Evolutionary conservation across 1,140 invertebrate genomes (phyloP).

Genomic region (Plutomurus gul): DNA sequence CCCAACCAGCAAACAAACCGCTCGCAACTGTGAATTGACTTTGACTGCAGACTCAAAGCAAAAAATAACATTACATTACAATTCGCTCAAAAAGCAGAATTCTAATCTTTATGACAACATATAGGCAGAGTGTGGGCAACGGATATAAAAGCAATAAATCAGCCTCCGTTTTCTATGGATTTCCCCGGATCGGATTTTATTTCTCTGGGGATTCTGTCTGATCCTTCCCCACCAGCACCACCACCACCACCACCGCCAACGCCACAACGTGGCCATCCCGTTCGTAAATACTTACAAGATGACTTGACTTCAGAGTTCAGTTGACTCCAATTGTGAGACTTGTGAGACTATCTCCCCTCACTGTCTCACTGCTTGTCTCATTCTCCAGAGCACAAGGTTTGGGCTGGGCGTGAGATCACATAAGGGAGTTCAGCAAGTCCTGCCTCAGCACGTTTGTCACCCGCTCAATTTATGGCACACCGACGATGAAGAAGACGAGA

Average conservation of each 20-base stretch:
- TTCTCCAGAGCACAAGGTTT: slow-evolving; percentile 26
- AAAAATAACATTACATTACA: slow-evolving; percentile 28
- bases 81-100: slow-evolving; percentile 33
- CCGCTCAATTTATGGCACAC: slow-evolving; percentile 19
- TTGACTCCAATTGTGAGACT: background rate
- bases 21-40: background rate
- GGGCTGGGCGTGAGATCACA: slow-evolving; percentile 20
- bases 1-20: slow-evolving; percentile 1
- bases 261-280: too few species aligned
- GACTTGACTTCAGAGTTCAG: slow-evolving; percentile 1
- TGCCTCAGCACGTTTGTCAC: slow-evolving; percentile 27
- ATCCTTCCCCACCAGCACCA: too few species aligned
- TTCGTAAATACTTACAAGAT: too few species aligned
- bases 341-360: background rate
- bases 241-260: too few species aligned
- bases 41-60: background rate
- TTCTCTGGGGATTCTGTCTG: slow-evolving; percentile 11
- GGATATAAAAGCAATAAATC: slow-evolving; percentile 35
- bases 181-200: slow-evolving; percentile 5
- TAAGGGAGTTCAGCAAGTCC: slow-evolving; percentile 12
- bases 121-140: background rate
- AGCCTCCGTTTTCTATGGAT: slow-evolving; percentile 17
- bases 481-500: background rate
- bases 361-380: background rate
- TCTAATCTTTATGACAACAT: slow-evolving; percentile 34